Base-by-base conservation (phyloP, 2,113 vertebrate genomes). In the Corydoras sp. region DNA sequence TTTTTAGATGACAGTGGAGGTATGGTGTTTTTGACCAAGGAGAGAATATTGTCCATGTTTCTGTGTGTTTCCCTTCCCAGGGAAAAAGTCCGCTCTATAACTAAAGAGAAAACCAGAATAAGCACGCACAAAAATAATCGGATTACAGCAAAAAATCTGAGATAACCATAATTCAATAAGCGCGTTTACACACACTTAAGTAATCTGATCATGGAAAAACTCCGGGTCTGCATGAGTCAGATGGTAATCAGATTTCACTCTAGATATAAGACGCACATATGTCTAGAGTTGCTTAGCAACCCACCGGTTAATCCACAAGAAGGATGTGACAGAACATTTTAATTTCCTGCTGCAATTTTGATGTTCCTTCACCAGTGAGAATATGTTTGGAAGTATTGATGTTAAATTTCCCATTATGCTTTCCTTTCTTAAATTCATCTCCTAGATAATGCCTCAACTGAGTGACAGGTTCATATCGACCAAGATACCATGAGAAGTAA, bases 1-100 rank as follows among this genome's bases (percentile, higher is more conserved):
- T 93, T 97, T 81, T 90, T 91, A 62, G 89, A 83, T 0, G 87
- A 90, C 59, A 97, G 85, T 4, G 93, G 88, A 29, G 96, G 97
- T 63, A 98, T 87, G 9, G 90, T 90, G 9, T 85, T 93, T 81
- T 91, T 92, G 65, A 97, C 92, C 77, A 96, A 76, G 7, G 92
- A 87, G 58, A 93, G 80, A 61, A 92, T 64, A 62, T 86, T 87
- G 10, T 95, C 94, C 97, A 98, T 98, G 65, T 83, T 86, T 85
- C 87, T 86, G 66, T 86, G 63, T 0, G 88, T 80, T 8, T 87
- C 72, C 31, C 87, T 84, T 58, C 86, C 87, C 80, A 90, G 83
- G 15, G 87, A 91, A 79, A 92, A 90, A 29, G 86, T 87, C 77
- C 92, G 91, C 68, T 92, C 91, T 79, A 96, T 85, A 77, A 90